These are phyloP conservation scores for Polylopha cassiicola DNA, from an alignment of 2,888 invertebrate species.

Conservation along the genomic window DNA sequence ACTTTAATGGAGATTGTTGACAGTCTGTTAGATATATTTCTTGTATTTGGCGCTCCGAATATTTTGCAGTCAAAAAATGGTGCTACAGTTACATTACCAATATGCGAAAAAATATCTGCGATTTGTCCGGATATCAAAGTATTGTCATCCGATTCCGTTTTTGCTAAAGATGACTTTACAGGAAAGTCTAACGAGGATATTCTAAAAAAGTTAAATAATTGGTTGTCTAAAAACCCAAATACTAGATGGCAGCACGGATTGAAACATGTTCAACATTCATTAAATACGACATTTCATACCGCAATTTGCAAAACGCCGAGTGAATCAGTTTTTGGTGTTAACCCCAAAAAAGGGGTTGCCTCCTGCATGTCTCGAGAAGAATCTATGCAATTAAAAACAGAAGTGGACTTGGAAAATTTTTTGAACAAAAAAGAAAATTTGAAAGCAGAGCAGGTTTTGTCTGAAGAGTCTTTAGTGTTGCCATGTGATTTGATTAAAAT, in stretches of 20 bases:
- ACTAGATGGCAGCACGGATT: constrained; percentile 48
- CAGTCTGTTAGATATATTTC: constrained; percentile 43
- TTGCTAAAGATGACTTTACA: constrained; percentile 29
- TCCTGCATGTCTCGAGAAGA: constrained; percentile 33
- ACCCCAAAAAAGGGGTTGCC: constrained; percentile 39
- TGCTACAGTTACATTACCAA: constrained; percentile 37
- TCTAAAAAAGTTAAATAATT: constrained; percentile 40
- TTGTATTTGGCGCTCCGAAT: constrained; percentile 51
- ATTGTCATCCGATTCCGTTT: constrained; percentile 34
- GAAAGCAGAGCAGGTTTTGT: constrained; percentile 33
- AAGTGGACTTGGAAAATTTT: constrained; percentile 36
- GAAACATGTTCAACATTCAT: constrained; percentile 43
- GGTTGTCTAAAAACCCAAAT: constrained; percentile 38
- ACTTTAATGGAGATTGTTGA: constrained; percentile 42
- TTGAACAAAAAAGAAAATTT: constrained; percentile 31
- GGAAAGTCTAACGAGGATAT: constrained; percentile 47
- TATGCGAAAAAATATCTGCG: constrained; percentile 40
- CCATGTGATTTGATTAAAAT: constrained; percentile 42
- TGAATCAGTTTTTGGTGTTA: constrained; percentile 41
- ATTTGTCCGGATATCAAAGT: constrained; percentile 40
- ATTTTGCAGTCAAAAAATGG: constrained; percentile 53
- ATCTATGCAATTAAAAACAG: constrained; percentile 38
- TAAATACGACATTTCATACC: constrained; percentile 43
- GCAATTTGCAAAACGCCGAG: constrained; percentile 42
- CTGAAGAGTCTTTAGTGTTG: constrained; percentile 41